Conservation (phyloP, 2,888 invertebrate species). For the Melieria crassipennis region DNA sequence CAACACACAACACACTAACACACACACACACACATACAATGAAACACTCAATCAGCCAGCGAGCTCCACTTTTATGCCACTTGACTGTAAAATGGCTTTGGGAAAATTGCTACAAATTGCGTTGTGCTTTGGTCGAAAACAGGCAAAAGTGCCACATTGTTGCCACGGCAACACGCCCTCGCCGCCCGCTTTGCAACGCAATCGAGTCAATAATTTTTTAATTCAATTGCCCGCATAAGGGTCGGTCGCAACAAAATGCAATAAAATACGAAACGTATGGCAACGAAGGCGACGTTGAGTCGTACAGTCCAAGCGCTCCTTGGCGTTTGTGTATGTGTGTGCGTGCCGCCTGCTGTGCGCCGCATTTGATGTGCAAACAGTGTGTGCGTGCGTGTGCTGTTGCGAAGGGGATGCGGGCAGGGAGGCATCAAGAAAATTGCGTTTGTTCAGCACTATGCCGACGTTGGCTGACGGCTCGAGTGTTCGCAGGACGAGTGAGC, state of each 20-base stretch:
- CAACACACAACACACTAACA: too few relatives aligned
- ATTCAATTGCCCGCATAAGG: conserved; percentile 25
- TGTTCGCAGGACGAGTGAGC: too few relatives aligned
- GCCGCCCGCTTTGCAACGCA: neutral
- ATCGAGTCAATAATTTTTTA: conserved; percentile 27
- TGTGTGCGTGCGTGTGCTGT: too few relatives aligned
- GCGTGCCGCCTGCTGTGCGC: too few relatives aligned
- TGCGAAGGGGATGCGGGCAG: too few relatives aligned
- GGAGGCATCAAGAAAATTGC: too few relatives aligned
- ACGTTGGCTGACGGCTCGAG: too few relatives aligned
- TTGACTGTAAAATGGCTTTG: neutral
- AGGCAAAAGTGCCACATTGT: conserved; percentile 11
- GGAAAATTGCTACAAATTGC: conserved; percentile 9
- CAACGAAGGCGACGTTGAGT: neutral
- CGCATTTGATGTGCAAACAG: too few relatives aligned
- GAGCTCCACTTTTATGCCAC: neutral
- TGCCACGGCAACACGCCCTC: neutral
- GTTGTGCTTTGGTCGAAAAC: neutral
- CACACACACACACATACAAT: too few relatives aligned
- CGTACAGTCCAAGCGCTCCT: neutral
- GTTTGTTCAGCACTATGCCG: too few relatives aligned
- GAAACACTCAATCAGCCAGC: too few relatives aligned
- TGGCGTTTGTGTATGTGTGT: neutral
- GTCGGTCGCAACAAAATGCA: neutral
- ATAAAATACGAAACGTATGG: neutral